These are phyloP conservation scores for Drosophila buzzatii DNA, from an alignment of 2,888 invertebrate species.

Conservation along the genomic window DNA sequence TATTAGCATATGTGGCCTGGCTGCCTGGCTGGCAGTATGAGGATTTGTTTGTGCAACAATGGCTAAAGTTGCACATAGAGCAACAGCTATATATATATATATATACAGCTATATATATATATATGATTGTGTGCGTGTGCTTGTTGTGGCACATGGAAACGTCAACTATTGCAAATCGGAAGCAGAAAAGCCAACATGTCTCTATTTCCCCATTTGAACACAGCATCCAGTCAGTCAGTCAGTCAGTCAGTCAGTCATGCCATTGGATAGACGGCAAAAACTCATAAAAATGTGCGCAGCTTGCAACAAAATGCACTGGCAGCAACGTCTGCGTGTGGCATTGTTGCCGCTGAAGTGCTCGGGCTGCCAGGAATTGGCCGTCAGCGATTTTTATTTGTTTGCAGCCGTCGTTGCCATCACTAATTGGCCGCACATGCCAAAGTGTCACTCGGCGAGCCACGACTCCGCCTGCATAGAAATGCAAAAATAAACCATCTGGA, in stretches of 20 bases:
- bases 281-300: slow-evolving; percentile 77
- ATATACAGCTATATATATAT: background rate
- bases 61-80: slow-evolving; percentile 43
- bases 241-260: slow-evolving; percentile 48
- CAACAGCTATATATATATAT: background rate
- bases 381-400: slow-evolving; percentile 70
- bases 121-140: slow-evolving; percentile 3
- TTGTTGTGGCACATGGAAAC: slow-evolving; percentile 51
- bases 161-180: slow-evolving; percentile 75
- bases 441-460: slow-evolving; percentile 55
- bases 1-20: slow-evolving; percentile 74
- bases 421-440: slow-evolving; percentile 80
- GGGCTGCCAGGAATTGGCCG: slow-evolving; percentile 55
- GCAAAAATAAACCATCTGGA: background rate
- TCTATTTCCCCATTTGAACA: slow-evolving; percentile 74
- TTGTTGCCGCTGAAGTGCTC: slow-evolving; percentile 38
- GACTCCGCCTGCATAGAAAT: slow-evolving; percentile 4
- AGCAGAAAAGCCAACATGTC: slow-evolving; percentile 79
- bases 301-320: slow-evolving; percentile 73
- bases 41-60: slow-evolving; percentile 68
- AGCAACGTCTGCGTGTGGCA: slow-evolving; percentile 35
- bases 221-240: slow-evolving; percentile 47
- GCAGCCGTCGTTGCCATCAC: slow-evolving; percentile 61
- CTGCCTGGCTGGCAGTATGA: slow-evolving; percentile 8
- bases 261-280: slow-evolving; percentile 52